These are phyloP conservation scores for Listrodromus nycthemerus DNA, from an alignment of 2,888 invertebrate species.

Conservation along the genomic window DNA sequence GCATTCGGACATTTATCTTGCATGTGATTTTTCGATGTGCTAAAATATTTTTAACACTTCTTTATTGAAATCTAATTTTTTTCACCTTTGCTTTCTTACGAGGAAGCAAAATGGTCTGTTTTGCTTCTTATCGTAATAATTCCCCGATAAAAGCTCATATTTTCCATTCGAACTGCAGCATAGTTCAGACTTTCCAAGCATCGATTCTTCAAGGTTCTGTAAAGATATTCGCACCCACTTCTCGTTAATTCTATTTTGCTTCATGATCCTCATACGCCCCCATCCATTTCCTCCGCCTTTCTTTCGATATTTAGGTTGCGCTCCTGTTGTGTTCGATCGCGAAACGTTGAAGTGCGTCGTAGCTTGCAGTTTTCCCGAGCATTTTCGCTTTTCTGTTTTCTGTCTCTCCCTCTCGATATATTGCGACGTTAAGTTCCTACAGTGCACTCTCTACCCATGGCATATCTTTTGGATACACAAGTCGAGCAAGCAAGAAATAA, in stretches of 20 bases:
- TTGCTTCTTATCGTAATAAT: not conserved
- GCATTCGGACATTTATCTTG: too few species aligned
- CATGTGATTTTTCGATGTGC: too few species aligned
- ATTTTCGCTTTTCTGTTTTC: not conserved
- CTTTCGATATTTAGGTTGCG: conserved; percentile 45
- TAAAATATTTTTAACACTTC: too few species aligned
- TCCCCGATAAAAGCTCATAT: not conserved
- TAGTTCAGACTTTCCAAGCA: conserved; percentile 1
- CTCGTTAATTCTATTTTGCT: conserved; percentile 35
- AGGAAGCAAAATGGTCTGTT: too few species aligned
- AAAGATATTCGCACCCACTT: conserved; percentile 20
- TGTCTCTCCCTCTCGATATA: conserved; percentile 27
- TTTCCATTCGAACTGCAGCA: not conserved
- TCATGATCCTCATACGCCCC: conserved; percentile 28
- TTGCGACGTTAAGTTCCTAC: conserved; percentile 34
- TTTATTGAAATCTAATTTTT: too few species aligned
- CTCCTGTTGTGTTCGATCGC: conserved; percentile 15
- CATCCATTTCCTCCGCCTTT: conserved; percentile 29
- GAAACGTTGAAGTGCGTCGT: conserved; percentile 33
- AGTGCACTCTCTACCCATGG: conserved; percentile 4
- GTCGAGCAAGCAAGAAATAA: conserved; percentile 34
- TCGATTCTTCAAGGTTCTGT: conserved; percentile 12
- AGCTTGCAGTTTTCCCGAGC: conserved; percentile 32
- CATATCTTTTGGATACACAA: conserved; percentile 44
- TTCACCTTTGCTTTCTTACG: too few species aligned